Conservation (phyloP, 1,140 invertebrate genomes). For the Phymorhynchus buccinoides region DNA sequence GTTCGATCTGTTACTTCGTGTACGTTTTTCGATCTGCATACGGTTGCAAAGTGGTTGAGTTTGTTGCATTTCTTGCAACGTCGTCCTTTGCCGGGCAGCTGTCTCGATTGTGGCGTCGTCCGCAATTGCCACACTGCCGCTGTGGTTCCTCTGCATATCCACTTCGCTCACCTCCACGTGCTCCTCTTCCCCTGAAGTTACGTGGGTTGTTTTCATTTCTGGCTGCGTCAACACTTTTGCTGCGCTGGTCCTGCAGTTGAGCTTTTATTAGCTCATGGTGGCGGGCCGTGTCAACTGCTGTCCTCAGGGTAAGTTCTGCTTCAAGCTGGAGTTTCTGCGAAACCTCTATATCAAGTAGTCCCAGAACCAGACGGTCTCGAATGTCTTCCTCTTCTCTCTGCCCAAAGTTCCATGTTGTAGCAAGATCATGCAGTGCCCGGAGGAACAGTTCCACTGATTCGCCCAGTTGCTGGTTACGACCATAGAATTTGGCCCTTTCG, state of each 20-base stretch:
- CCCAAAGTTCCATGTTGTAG: neutral
- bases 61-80: constrained; percentile 9
- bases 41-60: constrained; percentile 17
- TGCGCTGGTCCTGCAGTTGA: too few relatives aligned
- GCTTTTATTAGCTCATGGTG: too few relatives aligned
- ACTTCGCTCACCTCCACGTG: neutral
- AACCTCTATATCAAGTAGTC: constrained; percentile 3
- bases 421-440: constrained; percentile 6
- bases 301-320: neutral
- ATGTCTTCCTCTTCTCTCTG: constrained; percentile 39
- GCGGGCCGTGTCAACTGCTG: too few relatives aligned
- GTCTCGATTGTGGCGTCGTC: neutral
- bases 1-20: neutral
- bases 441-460: constrained; percentile 15
- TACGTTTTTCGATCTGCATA: neutral
- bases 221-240: too few relatives aligned
- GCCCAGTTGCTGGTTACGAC: neutral
- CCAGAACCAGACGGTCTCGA: constrained; percentile 30
- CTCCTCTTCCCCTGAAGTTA: neutral
- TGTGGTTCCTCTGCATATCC: neutral
- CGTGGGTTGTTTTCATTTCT: neutral
- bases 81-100: neutral
- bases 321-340: constrained; percentile 28
- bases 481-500: constrained; percentile 15
- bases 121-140: neutral